Evolutionary conservation across 2,797 vertebrate genomes (phyloP).

Genomic region (Pseudochirops cupreus): DNA sequence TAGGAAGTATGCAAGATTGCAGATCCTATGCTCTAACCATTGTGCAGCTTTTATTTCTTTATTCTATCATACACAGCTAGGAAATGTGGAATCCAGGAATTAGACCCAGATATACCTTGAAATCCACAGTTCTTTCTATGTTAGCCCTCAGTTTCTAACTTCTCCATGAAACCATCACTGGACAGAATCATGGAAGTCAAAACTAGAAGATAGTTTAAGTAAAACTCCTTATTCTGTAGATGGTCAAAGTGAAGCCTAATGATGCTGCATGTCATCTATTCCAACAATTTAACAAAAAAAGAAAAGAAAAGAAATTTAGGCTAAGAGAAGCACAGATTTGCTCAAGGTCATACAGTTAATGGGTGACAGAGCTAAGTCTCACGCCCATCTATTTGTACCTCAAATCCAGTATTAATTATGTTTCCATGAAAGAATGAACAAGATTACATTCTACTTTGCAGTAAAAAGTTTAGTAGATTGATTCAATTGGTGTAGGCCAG

Average conservation of each 20-base stretch:
- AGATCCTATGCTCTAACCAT: background rate
- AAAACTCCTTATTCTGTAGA: background rate
- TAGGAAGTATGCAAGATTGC: background rate
- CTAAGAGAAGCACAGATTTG: background rate
- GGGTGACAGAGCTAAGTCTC: no score
- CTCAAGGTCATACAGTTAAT: background rate
- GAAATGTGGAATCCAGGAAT: background rate
- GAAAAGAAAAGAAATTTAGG: background rate
- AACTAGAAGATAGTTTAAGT: background rate
- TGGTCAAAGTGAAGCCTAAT: background rate
- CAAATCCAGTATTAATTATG: no score
- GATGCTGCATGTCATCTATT: background rate
- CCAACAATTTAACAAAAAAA: background rate
- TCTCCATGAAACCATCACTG: background rate
- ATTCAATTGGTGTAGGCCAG: no score
- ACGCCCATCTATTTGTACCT: no score
- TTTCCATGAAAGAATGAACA: no score
- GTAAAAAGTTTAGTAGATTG: no score
- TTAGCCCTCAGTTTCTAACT: background rate
- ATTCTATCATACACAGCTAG: background rate
- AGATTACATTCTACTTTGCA: no score
- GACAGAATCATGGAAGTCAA: background rate
- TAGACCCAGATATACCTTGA: background rate
- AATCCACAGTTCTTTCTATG: background rate
- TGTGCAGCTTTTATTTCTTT: background rate